These are phyloP conservation scores for Crenichthys baileyi DNA, from an alignment of 2,797 vertebrate species.

Conservation along the genomic window DNA sequence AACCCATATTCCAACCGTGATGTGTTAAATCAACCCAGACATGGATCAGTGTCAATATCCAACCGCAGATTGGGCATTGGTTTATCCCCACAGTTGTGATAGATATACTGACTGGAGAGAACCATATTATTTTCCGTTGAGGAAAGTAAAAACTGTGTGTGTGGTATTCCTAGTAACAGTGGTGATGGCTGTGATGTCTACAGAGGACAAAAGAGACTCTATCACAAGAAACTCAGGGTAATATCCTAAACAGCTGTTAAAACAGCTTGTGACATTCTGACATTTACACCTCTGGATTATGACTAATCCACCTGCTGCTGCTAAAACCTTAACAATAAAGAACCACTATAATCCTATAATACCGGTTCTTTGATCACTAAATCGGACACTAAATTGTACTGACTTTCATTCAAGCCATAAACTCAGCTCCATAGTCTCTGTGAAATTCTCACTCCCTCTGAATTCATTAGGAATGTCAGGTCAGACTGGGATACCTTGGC, in stretches of 20 bases:
- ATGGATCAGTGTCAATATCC: not conserved
- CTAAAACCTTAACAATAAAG: not conserved
- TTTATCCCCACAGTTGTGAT: not conserved
- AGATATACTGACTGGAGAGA: not conserved
- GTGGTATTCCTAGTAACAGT: not conserved
- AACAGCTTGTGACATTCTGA: slow-evolving; percentile 9
- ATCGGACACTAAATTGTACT: not conserved
- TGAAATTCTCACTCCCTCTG: not conserved
- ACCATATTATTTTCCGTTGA: too few relatives aligned
- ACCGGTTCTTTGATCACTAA: not conserved
- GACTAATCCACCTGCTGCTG: slow-evolving; percentile 3
- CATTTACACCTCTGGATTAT: not conserved
- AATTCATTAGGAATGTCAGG: not conserved
- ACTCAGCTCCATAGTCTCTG: not conserved
- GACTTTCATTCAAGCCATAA: not conserved
- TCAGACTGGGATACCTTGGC: too few relatives aligned
- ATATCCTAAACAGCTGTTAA: slow-evolving; percentile 33
- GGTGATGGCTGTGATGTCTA: not conserved
- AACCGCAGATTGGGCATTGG: not conserved
- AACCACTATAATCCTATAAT: not conserved
- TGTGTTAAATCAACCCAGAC: not conserved
- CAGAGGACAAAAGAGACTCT: not conserved
- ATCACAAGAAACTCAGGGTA: not conserved
- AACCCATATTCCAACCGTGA: not conserved
- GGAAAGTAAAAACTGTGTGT: not conserved